Evolutionary conservation across 2,797 vertebrate species (phyloP).

Genomic region (Artibeus lituratus): DNA sequence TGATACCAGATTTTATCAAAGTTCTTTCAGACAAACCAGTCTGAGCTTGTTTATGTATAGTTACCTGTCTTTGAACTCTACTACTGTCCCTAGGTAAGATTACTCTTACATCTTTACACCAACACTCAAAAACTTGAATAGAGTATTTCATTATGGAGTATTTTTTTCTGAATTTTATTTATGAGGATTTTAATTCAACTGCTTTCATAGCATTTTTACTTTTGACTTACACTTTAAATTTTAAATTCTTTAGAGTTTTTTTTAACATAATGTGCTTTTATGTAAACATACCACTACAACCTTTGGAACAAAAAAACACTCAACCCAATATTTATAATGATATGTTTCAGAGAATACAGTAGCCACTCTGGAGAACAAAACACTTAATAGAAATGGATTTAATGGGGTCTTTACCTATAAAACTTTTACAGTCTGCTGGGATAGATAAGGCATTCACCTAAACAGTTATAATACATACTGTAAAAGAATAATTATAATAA

Average conservation of each 20-base stretch:
- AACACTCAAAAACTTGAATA: not conserved
- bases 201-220: not conserved
- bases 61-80: not conserved
- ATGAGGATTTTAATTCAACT: not conserved
- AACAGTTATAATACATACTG: not conserved
- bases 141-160: not conserved
- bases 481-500: not conserved
- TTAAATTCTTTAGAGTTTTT: not conserved
- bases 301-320: not conserved
- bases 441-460: not conserved
- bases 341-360: not conserved
- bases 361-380: not conserved
- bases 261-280: not conserved
- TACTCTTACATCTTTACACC: not conserved
- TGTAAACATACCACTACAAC: not conserved
- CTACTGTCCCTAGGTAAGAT: not conserved
- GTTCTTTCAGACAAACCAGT: not conserved
- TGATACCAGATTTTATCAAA: not conserved
- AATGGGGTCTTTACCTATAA: not conserved
- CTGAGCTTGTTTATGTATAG: not conserved
- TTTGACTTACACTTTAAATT: not conserved
- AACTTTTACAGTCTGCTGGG: not conserved
- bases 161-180: not conserved
- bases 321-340: not conserved
- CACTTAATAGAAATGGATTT: slow-evolving; percentile 34